phyloP scores from a whole-genome alignment of 2,797 vertebrate species.

The Hemibagrus guttatus region DNA sequence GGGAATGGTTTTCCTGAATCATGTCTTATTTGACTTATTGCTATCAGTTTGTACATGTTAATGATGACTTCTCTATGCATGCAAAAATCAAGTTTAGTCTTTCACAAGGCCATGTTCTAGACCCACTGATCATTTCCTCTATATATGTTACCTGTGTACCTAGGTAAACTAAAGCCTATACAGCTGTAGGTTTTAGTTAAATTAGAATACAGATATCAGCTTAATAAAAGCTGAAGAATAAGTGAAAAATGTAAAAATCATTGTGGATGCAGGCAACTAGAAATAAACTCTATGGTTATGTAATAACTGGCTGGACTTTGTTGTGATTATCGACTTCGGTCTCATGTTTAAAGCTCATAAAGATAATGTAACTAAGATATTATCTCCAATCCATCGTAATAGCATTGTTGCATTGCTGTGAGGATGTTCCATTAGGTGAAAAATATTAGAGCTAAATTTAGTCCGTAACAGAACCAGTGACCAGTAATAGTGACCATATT shows the following conservation, averaged over 20 bases:
- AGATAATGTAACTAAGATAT: not conserved
- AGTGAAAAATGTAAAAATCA: too few relatives aligned
- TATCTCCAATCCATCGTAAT: not conserved
- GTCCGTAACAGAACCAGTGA: not conserved
- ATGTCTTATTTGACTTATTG: not conserved
- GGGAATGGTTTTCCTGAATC: too few relatives aligned
- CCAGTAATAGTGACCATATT: not conserved
- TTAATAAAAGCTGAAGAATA: not conserved
- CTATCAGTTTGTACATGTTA: not conserved
- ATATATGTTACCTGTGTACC: not conserved
- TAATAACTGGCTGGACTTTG: not conserved
- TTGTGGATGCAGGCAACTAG: not conserved
- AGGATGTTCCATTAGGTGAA: not conserved
- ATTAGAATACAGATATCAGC: not conserved
- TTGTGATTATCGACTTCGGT: not conserved
- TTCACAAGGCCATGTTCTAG: not conserved
- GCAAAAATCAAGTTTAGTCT: not conserved
- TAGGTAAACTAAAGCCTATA: too few relatives aligned
- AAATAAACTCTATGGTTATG: not conserved
- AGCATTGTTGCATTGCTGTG: not conserved
- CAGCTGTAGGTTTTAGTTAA: not conserved
- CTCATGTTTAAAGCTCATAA: not conserved
- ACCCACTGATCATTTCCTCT: not conserved
- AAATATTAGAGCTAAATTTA: not conserved
- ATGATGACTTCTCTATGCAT: not conserved